Percentiles rank a stretch among this genome's conserved stretches.
Conservation (phyloP, 2,113 vertebrate species). For the Gopherus flavomarginatus region DNA sequence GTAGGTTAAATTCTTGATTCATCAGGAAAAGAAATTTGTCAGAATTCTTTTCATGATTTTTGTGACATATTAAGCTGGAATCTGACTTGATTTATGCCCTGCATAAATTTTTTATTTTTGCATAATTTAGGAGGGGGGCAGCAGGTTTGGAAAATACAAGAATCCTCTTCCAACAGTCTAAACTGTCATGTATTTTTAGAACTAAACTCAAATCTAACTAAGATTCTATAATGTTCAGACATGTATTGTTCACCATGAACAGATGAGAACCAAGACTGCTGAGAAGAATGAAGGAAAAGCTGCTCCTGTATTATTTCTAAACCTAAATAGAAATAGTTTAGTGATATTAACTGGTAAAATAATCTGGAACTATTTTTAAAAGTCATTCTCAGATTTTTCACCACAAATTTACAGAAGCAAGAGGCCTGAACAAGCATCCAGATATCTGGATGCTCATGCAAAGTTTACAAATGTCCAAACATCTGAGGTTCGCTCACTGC, state of each 20-base stretch:
- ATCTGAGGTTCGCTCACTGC: background rate
- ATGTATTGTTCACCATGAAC: background rate
- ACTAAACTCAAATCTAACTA: background rate
- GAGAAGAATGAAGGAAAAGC: background rate
- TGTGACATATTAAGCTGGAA: background rate
- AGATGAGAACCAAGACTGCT: background rate
- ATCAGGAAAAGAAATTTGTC: slow-evolving; percentile 20
- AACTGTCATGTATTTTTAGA: background rate
- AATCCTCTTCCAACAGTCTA: background rate
- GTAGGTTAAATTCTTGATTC: slow-evolving; percentile 34
- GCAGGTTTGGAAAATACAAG: background rate
- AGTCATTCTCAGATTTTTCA: background rate
- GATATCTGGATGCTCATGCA: background rate
- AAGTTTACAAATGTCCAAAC: background rate
- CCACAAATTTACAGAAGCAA: background rate
- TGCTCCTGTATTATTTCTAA: background rate
- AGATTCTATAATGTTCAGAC: background rate
- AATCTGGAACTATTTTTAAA: background rate
- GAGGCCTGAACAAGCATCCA: background rate
- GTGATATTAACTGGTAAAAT: background rate
- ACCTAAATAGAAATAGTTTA: background rate
- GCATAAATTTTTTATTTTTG: slow-evolving; percentile 26
- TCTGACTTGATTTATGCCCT: slow-evolving; percentile 8
- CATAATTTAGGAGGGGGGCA: background rate
- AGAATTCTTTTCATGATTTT: slow-evolving; percentile 26